phyloP scores from a whole-genome alignment of 2,888 invertebrate species.

The Diabrotica balteata region DNA sequence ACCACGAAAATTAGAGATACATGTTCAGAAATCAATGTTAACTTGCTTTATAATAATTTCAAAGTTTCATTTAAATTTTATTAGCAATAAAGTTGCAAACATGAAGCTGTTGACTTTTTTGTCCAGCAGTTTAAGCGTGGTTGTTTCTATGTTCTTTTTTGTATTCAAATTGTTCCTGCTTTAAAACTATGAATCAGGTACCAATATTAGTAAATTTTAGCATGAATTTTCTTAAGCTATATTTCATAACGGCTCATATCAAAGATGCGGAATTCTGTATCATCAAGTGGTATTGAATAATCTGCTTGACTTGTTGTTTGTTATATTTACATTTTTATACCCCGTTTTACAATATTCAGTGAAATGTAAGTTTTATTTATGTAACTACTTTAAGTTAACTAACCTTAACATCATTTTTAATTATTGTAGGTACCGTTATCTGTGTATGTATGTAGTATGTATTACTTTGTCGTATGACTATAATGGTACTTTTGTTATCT shows the following conservation, averaged over 20 bases:
- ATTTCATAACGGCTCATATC: constrained; percentile 18
- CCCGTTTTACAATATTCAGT: constrained; percentile 27
- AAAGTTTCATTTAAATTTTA: constrained; percentile 52
- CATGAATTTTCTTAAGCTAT: constrained; percentile 14
- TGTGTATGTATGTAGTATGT: constrained; percentile 24
- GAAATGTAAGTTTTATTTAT: constrained; percentile 26
- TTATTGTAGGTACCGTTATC: constrained; percentile 15
- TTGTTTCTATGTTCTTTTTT: constrained; percentile 38
- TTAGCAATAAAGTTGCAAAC: constrained; percentile 97
- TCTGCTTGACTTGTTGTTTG: constrained; percentile 22
- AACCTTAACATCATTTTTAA: constrained; percentile 33
- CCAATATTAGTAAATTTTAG: no score
- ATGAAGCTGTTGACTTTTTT: constrained; percentile 75
- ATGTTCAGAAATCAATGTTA: constrained; percentile 96
- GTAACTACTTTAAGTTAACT: constrained; percentile 23
- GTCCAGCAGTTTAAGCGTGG: constrained; percentile 45
- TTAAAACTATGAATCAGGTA: not conserved
- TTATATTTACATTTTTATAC: constrained; percentile 10
- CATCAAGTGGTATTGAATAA: constrained; percentile 8
- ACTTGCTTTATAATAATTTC: constrained; percentile 65
- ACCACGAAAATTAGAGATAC: constrained; percentile 99
- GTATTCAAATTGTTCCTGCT: constrained; percentile 33
- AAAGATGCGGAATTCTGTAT: constrained; percentile 1
- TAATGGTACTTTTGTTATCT: constrained; percentile 24
- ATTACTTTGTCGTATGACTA: constrained; percentile 18